Evolutionary conservation across 2,113 vertebrate genomes (phyloP).

Genomic region (Artemisiospiza belli): DNA sequence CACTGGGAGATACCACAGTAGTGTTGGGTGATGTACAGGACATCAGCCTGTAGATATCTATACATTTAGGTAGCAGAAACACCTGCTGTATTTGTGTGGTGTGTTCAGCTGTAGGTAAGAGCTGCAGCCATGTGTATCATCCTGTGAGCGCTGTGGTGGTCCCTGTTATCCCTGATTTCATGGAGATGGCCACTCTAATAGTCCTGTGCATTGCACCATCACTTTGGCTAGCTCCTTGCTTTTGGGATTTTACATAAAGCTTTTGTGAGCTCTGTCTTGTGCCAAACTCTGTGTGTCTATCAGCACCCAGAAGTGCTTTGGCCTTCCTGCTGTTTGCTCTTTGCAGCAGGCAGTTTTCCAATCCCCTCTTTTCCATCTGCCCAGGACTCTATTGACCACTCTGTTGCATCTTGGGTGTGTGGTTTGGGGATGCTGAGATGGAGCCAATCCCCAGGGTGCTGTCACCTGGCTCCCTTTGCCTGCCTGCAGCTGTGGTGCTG

Average conservation of each 20-base stretch:
- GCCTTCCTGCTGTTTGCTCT: neutral
- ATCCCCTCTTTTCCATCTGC: neutral
- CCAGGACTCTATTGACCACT: neutral
- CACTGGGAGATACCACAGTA: neutral
- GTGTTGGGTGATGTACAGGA: neutral
- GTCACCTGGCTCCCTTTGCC: neutral
- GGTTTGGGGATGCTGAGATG: neutral
- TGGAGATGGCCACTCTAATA: neutral
- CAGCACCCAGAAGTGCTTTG: neutral
- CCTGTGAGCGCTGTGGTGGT: rapidly evolving
- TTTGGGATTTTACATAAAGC: neutral
- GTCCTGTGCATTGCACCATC: rapidly evolving
- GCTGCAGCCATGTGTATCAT: neutral
- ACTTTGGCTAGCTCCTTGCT: neutral
- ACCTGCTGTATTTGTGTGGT: neutral
- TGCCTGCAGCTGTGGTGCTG: rapidly evolving
- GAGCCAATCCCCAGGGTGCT: neutral
- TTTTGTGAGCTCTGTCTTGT: neutral
- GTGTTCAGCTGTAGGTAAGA: neutral
- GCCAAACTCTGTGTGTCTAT: neutral
- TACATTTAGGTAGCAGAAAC: neutral
- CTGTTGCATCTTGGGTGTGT: too few relatives aligned
- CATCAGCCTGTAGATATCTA: neutral
- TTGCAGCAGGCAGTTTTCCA: neutral
- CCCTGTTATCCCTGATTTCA: neutral